Conservation (phyloP, 2,113 vertebrate species). For the Microtus montanus region DNA sequence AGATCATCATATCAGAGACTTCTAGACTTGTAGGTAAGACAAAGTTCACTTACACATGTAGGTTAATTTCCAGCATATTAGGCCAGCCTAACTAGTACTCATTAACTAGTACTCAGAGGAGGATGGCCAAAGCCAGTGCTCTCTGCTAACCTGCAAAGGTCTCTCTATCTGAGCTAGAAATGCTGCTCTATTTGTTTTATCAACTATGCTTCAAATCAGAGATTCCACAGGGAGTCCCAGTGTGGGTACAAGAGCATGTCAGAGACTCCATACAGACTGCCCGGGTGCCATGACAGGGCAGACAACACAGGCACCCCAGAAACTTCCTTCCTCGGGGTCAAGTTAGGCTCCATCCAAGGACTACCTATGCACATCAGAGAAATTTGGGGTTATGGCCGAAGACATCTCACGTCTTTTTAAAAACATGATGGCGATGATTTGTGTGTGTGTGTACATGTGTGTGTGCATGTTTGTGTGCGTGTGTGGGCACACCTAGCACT, state of each 20-base stretch:
- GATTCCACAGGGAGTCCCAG: not conserved
- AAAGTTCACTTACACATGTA: not conserved
- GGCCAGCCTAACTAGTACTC: not conserved
- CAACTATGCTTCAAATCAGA: not conserved
- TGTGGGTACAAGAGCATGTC: rapidly evolving
- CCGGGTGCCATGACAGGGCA: not conserved
- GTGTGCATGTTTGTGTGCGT: not conserved
- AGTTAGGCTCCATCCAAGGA: not conserved
- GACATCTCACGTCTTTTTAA: not conserved
- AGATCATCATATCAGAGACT: not conserved
- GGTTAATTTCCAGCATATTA: not conserved
- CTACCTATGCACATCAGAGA: not conserved
- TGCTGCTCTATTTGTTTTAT: not conserved
- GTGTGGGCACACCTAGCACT: not conserved
- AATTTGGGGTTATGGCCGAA: not conserved
- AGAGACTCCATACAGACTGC: not conserved
- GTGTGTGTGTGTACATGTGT: not conserved
- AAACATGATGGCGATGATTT: not conserved
- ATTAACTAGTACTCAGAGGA: not conserved
- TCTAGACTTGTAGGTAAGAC: not conserved
- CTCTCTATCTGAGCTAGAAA: not conserved
- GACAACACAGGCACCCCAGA: not conserved
- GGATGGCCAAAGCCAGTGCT: not conserved
- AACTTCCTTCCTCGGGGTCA: not conserved
- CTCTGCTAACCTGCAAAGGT: not conserved